Conservation (phyloP, 2,797 vertebrate species). For the Sebastes kiyomatsui region DNA sequence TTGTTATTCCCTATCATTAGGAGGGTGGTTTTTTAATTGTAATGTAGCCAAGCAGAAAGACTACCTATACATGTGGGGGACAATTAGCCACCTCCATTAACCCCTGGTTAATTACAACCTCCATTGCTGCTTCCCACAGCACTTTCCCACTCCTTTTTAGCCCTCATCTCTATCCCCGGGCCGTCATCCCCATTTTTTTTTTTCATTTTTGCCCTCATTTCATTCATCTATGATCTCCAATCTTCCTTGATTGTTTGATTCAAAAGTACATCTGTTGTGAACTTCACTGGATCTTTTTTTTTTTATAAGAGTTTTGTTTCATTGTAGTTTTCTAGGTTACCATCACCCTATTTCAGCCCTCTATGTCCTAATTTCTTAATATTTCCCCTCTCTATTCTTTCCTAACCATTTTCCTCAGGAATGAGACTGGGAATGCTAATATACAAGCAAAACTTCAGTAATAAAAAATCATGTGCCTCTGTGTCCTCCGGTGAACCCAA, state of each 20-base stretch:
- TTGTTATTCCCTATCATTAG: slow-evolving; percentile 84
- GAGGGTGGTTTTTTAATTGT: slow-evolving; percentile 84
- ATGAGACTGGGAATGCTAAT: too few species aligned
- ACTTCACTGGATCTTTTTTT: slow-evolving; percentile 8
- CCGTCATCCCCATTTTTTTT: slow-evolving; percentile 64
- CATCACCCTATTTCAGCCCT: slow-evolving; percentile 8
- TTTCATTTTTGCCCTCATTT: slow-evolving; percentile 63
- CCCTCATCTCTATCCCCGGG: slow-evolving; percentile 72
- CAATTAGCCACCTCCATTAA: slow-evolving; percentile 89
- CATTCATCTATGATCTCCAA: slow-evolving; percentile 47
- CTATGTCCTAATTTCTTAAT: neutral
- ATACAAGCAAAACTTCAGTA: too few species aligned
- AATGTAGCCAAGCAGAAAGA: slow-evolving; percentile 86
- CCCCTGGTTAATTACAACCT: slow-evolving; percentile 85
- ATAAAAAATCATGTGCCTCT: too few species aligned
- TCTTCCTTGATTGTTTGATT: slow-evolving; percentile 55
- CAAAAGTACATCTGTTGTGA: slow-evolving; percentile 42
- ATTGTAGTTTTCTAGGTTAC: slow-evolving; percentile 59
- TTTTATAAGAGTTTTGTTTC: slow-evolving; percentile 6
- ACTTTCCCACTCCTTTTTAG: slow-evolving; percentile 68
- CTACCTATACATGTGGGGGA: slow-evolving; percentile 85
- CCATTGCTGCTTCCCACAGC: slow-evolving; percentile 79
- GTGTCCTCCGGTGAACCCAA: too few species aligned
- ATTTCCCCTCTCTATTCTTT: neutral
- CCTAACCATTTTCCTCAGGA: too few species aligned